Conservation (phyloP, 1,140 invertebrate genomes). For the Formica exsecta region DNA sequence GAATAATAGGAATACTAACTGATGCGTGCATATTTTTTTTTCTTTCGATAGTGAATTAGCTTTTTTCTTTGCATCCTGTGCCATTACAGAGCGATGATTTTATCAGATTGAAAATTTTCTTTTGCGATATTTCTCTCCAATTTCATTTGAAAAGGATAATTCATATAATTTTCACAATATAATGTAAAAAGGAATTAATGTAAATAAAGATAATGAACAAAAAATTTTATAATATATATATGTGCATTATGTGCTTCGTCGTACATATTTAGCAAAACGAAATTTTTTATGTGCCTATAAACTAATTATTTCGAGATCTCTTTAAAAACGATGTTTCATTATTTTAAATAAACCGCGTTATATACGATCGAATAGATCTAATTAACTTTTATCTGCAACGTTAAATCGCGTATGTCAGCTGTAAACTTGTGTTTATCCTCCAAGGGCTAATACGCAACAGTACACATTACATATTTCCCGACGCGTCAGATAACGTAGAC, state of each 20-base stretch:
- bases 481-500: constrained; percentile 58
- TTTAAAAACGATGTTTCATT: not conserved
- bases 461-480: constrained; percentile 45
- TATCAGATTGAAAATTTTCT: constrained; percentile 3
- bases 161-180: not conserved
- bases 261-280: not conserved
- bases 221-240: not conserved
- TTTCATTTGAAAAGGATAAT: not conserved
- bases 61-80: not conserved
- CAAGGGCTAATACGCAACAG: constrained; percentile 48
- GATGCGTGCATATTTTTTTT: constrained; percentile 38
- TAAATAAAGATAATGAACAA: not conserved
- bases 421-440: constrained; percentile 55
- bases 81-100: not conserved
- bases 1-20: constrained; percentile 52
- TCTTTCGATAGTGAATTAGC: constrained; percentile 43
- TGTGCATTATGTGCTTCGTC: not conserved
- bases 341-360: not conserved
- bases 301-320: not conserved
- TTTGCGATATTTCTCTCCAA: not conserved
- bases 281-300: not conserved
- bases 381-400: constrained; percentile 54
- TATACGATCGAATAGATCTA: constrained; percentile 30
- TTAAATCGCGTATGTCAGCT: constrained; percentile 49
- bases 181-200: not conserved